Percentiles rank a stretch among this genome's conserved stretches.
Conservation (phyloP, 2,797 vertebrate species). For the Platalea minor region DNA sequence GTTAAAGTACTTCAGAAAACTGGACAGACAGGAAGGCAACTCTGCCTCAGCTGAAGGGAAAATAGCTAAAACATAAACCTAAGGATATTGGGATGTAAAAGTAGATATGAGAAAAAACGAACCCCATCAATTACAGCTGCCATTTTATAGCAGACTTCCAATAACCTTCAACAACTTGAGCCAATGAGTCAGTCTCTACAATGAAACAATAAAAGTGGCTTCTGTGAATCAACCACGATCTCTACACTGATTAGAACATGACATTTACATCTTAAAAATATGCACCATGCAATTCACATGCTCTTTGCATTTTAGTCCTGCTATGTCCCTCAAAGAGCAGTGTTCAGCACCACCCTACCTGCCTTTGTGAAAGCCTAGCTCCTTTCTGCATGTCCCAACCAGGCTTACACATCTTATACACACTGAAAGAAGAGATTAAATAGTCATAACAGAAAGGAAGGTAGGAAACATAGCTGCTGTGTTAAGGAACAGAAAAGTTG, state of each 20-base stretch:
- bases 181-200: neutral
- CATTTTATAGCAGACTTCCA: neutral
- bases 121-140: neutral
- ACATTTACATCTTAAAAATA: neutral
- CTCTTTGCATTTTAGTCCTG: neutral
- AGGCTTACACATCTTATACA: neutral
- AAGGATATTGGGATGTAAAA: neutral
- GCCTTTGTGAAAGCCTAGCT: neutral
- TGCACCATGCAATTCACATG: fast-evolving
- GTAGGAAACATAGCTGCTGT: neutral
- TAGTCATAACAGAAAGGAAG: neutral
- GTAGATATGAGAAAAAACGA: neutral
- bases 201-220: neutral
- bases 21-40: neutral
- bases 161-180: neutral
- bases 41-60: neutral
- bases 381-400: neutral
- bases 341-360: neutral
- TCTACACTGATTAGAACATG: neutral
- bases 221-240: neutral
- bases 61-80: neutral
- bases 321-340: neutral
- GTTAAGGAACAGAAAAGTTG: neutral
- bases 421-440: neutral
- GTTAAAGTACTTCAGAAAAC: neutral